These are phyloP conservation scores for Coptotermes formosanus DNA, from an alignment of 1,140 invertebrate species.

Conservation along the genomic window DNA sequence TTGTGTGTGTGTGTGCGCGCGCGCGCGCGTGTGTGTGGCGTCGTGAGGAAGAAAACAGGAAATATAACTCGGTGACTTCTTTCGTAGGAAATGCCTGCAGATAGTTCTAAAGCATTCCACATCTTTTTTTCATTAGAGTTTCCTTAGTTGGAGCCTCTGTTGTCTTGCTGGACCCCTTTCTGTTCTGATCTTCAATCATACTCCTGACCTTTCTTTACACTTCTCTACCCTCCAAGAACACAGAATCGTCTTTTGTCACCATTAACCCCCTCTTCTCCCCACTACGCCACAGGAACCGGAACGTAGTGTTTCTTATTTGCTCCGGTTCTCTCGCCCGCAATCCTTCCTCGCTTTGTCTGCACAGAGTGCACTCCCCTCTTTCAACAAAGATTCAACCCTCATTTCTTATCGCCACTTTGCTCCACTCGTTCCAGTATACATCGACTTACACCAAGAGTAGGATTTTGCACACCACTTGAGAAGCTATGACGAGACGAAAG, in stretches of 20 bases:
- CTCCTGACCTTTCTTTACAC: background rate
- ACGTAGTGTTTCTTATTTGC: background rate
- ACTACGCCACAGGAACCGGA: background rate
- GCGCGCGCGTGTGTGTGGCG: too few relatives aligned
- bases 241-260: background rate
- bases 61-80: too few relatives aligned
- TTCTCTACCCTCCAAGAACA: background rate
- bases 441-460: too few relatives aligned
- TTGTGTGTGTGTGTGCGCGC: too few relatives aligned
- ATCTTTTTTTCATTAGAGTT: too few relatives aligned
- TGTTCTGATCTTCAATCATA: background rate
- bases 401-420: constrained; percentile 14
- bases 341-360: constrained; percentile 13
- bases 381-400: background rate
- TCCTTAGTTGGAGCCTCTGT: too few relatives aligned
- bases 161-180: background rate
- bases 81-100: too few relatives aligned
- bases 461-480: too few relatives aligned
- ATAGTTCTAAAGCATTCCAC: too few relatives aligned
- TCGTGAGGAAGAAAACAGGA: too few relatives aligned
- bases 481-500: too few relatives aligned
- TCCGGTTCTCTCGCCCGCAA: background rate
- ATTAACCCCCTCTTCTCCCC: background rate
- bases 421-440: background rate
- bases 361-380: background rate